Percentiles rank a stretch among this genome's conserved stretches.
These are phyloP conservation scores for Arremon aurantiirostris DNA, from an alignment of 2,797 vertebrate genomes.

Conservation along the genomic window DNA sequence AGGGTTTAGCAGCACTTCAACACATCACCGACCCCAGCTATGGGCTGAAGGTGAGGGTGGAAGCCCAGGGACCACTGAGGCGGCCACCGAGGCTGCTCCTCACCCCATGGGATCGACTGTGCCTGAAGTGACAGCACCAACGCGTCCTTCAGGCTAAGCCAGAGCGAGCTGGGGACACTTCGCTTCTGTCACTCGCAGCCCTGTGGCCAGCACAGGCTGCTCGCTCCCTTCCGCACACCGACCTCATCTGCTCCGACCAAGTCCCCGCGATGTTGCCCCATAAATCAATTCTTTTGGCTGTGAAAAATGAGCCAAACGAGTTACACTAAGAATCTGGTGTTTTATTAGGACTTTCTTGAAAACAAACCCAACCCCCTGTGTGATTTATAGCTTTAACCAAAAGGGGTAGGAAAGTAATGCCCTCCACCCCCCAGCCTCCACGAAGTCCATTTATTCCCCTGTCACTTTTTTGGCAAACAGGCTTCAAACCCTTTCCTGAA, in stretches of 20 bases:
- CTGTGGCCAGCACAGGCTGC: background rate
- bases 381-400: slow-evolving; percentile 71
- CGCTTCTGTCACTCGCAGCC: background rate
- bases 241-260: slow-evolving; percentile 6
- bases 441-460: slow-evolving; percentile 56
- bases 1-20: background rate
- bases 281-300: slow-evolving; percentile 64
- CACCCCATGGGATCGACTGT: too few relatives aligned
- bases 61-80: background rate
- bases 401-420: slow-evolving; percentile 56
- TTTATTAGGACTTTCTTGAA: slow-evolving; percentile 71
- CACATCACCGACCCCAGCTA: background rate
- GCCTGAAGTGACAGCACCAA: background rate
- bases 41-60: background rate
- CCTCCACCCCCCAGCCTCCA: slow-evolving; percentile 31
- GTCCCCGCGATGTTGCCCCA: background rate
- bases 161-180: background rate
- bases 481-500: slow-evolving; percentile 43
- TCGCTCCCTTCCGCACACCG: background rate
- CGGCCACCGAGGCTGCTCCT: background rate
- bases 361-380: slow-evolving; percentile 68
- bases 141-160: rapidly evolving
- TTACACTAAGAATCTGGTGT: slow-evolving; percentile 56
- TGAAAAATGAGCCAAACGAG: slow-evolving; percentile 67
- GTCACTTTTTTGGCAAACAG: slow-evolving; percentile 63